Evolutionary conservation across 2,888 invertebrate species (phyloP).

Genomic region (Ferrisia virgata): DNA sequence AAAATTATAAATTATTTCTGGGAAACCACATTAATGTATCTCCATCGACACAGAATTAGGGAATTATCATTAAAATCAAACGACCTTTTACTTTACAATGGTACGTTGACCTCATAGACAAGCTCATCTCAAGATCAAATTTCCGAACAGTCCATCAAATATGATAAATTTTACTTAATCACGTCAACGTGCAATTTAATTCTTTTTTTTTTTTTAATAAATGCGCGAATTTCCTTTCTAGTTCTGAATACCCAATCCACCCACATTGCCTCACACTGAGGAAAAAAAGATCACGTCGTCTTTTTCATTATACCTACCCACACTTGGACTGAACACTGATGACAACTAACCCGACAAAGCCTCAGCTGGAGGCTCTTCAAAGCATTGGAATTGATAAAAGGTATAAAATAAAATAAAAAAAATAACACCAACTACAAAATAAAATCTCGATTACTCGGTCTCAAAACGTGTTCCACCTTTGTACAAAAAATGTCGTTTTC

Average conservation of each 20-base stretch:
- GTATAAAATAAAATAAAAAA: too few relatives aligned
- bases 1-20: too few relatives aligned
- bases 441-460: not conserved
- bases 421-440: not conserved
- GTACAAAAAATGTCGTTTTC: not conserved
- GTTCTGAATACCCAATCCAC: not conserved
- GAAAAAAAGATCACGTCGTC: not conserved
- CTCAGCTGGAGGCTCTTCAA: not conserved
- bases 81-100: too few relatives aligned
- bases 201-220: too few relatives aligned
- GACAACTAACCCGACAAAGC: not conserved
- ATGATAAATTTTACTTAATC: too few relatives aligned
- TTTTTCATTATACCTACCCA: not conserved
- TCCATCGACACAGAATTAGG: too few relatives aligned
- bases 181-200: too few relatives aligned
- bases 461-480: not conserved
- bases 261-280: not conserved
- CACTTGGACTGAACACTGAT: not conserved
- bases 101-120: too few relatives aligned
- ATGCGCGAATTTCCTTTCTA: not conserved
- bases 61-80: too few relatives aligned
- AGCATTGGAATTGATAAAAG: not conserved
- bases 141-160: too few relatives aligned
- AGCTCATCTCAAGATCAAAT: too few relatives aligned
- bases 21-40: too few relatives aligned